Conservation (phyloP, 2,113 vertebrate species). For the Erpornis zantholeuca region DNA sequence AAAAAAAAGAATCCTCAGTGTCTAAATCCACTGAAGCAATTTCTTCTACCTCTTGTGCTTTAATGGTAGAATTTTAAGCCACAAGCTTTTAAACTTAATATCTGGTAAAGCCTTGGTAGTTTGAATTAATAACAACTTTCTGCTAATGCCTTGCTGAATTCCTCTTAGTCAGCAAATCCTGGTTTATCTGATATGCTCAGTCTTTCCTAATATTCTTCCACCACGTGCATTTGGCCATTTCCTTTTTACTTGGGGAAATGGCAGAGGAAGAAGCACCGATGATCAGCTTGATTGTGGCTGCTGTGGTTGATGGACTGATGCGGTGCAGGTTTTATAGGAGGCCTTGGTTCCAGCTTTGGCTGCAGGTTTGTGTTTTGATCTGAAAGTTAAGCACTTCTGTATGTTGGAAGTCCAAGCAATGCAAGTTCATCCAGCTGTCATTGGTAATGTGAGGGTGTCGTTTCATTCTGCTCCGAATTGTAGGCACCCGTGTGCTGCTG, state of each 20-base stretch:
- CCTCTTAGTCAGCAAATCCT: slow-evolving; percentile 12
- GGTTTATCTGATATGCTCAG: background rate
- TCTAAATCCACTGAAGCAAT: background rate
- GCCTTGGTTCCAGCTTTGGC: background rate
- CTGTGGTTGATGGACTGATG: background rate
- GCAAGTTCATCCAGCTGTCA: background rate
- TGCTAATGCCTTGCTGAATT: background rate
- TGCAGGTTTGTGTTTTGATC: background rate
- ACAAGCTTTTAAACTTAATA: slow-evolving; percentile 29
- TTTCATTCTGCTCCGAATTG: rapidly evolving
- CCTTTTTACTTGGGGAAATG: background rate
- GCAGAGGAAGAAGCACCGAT: background rate
- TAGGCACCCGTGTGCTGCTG: background rate
- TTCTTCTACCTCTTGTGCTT: background rate
- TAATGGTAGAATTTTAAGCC: background rate
- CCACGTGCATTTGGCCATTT: background rate
- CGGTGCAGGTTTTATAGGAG: background rate
- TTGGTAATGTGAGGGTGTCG: rapidly evolving
- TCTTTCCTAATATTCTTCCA: background rate
- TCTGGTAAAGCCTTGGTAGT: slow-evolving; percentile 12
- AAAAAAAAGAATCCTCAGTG: background rate
- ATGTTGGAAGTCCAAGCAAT: background rate
- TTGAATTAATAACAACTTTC: slow-evolving; percentile 7
- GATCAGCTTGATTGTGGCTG: background rate
- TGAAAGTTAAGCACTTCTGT: background rate